phyloP scores from a whole-genome alignment of 2,797 vertebrate genomes.

The Acridotheres tristis region DNA sequence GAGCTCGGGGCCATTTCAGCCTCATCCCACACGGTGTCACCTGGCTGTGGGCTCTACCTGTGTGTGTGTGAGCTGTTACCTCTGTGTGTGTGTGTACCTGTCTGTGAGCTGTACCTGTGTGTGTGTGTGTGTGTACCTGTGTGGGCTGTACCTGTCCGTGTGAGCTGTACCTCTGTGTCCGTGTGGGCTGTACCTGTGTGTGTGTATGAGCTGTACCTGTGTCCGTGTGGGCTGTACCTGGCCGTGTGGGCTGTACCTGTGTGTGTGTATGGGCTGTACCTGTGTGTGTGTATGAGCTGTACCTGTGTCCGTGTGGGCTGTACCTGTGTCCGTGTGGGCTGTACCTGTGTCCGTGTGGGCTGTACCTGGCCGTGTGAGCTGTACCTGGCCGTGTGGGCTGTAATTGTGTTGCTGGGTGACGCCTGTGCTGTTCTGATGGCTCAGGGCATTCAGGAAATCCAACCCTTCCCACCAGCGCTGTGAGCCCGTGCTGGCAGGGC shows the following conservation, averaged over 20 bases:
- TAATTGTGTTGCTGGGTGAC: not conserved
- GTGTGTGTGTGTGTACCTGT: not conserved
- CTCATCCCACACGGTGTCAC: not conserved
- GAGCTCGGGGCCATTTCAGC: not conserved
- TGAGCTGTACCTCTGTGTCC: not conserved
- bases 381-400: not conserved
- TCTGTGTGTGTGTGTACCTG: not conserved
- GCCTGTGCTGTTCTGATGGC: not conserved
- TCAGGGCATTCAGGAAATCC: slow-evolving; percentile 4
- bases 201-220: not conserved
- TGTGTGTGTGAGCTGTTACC: not conserved
- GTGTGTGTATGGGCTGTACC: not conserved
- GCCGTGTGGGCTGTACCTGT: not conserved
- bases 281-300: not conserved
- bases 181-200: not conserved
- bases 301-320: not conserved
- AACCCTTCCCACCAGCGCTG: not conserved
- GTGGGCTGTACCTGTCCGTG: not conserved
- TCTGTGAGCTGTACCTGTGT: not conserved
- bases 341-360: not conserved
- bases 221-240: not conserved
- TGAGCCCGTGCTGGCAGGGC: not conserved
- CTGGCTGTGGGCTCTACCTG: not conserved
- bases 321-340: not conserved
- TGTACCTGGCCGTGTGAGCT: not conserved